Percentiles rank a stretch among this genome's conserved stretches.
Conservation (phyloP, 2,797 vertebrate genomes). For the Threskiornis aethiopicus region DNA sequence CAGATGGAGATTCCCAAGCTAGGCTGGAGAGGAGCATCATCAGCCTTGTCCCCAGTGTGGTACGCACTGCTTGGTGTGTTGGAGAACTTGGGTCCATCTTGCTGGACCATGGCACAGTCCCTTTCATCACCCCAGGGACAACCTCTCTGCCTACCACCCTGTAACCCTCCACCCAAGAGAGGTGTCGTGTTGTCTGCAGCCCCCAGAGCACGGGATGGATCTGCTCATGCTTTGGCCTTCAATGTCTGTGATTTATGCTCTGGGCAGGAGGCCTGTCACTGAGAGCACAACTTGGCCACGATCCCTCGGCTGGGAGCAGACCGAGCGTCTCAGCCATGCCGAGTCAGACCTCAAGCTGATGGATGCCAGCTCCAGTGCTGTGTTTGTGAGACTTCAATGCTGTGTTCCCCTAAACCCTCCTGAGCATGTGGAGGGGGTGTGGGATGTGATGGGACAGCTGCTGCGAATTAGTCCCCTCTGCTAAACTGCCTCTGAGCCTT, state of each 20-base stretch:
- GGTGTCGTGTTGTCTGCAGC: neutral
- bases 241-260: neutral
- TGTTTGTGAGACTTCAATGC: neutral
- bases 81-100: neutral
- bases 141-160: neutral
- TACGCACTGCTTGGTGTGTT: neutral
- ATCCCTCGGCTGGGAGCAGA: neutral
- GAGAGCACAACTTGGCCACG: neutral
- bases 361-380: neutral
- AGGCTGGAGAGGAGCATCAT: neutral
- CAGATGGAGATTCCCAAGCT: neutral
- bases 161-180: neutral
- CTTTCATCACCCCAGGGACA: neutral
- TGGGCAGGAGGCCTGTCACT: neutral
- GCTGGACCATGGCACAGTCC: no score
- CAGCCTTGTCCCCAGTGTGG: neutral
- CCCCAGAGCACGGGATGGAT: neutral
- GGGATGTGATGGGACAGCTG: neutral
- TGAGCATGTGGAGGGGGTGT: neutral
- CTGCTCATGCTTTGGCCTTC: neutral
- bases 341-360: neutral
- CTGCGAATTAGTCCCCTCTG: conserved; percentile 19
- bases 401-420: neutral
- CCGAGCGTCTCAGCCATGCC: neutral
- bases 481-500: neutral